Conservation (phyloP, 2,888 invertebrate genomes). For the Athrips mouffetella region DNA sequence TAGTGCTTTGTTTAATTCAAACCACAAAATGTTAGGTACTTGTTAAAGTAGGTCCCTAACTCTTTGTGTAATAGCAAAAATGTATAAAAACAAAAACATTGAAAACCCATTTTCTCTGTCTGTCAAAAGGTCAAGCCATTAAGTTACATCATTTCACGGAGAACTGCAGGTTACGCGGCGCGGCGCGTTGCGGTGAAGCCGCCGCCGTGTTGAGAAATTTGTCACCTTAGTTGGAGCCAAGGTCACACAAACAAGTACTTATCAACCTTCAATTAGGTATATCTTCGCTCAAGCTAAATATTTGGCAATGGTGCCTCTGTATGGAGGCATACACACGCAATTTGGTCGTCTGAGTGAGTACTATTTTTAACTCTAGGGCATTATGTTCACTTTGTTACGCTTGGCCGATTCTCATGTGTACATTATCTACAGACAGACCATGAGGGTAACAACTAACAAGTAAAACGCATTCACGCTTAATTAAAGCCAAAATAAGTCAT, state of each 20-base stretch:
- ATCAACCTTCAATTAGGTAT: constrained; percentile 2
- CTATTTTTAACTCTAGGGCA: constrained; percentile 12
- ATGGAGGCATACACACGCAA: not conserved
- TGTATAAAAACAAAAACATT: constrained; percentile 4
- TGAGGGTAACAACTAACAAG: not conserved
- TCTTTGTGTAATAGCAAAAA: not conserved
- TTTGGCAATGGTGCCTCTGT: constrained; percentile 3
- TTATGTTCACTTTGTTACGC: constrained; percentile 27
- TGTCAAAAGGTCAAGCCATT: constrained; percentile 4
- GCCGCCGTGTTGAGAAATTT: constrained; percentile 36
- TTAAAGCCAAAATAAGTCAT: not conserved
- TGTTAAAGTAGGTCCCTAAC: too few relatives aligned
- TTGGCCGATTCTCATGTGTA: constrained; percentile 22
- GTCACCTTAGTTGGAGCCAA: constrained; percentile 32
- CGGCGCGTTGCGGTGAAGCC: constrained; percentile 28
- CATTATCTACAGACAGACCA: not conserved
- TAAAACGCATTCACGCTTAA: not conserved
- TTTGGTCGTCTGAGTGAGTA: not conserved
- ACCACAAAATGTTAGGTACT: too few relatives aligned
- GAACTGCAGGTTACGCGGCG: constrained; percentile 22
- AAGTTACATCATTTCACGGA: constrained; percentile 18
- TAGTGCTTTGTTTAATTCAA: too few relatives aligned
- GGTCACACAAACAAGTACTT: constrained; percentile 23
- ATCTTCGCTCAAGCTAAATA: not conserved
- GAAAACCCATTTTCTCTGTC: not conserved